Base-by-base conservation (phyloP, 2,797 vertebrate genomes). In the Malacoctenus gilli region DNA sequence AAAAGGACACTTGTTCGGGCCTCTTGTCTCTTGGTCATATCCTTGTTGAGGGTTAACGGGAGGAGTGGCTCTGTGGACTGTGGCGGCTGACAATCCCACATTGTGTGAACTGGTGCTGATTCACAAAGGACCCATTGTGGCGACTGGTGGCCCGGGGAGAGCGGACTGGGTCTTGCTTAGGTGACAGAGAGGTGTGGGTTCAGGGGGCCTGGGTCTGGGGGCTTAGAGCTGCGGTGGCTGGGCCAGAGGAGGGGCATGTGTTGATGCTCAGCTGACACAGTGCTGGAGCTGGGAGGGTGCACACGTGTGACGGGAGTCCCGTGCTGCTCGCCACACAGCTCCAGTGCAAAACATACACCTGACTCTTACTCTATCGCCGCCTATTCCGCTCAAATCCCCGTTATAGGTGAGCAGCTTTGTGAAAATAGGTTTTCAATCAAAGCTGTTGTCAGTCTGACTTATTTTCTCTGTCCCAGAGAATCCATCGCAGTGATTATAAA, bases 71-170 rank as follows among this genome's bases (percentile, higher is more conserved):
- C 72, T 68, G 53, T 73, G 68, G 79, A 79, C 84, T 83, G 77
- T 68, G 68, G 74, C 39, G 51, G 72, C 75, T 75, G 77, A 89
- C 85, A 88, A 83, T 84, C 80, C 77, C 59, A 80, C 86, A 87
- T 89, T 89, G 84, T 87, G 81, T 79, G 78, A 80, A 72, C 71
- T 70, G 71, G 65, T 76, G 66, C 83, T 61, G 76, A 66, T 66
- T 71, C 62, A 91, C 87, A 92, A 91, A 90, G 89, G 54, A 63
- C 30, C 59, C 83, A 84, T 91, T 91, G 90, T 91, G 82, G 71
- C 70, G 61, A 59, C 63, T 42, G 14, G 75, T 77, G 83, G 75
- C 83, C 79, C 47, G n/a, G 73, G 66, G 62, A 86, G 67, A 85
- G 66, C 68, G 54, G 79, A 80, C 77, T 39, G 65, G 64, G 85